phyloP scores from a whole-genome alignment of 2,113 vertebrate genomes.

The Microcebus lehilahytsara region DNA sequence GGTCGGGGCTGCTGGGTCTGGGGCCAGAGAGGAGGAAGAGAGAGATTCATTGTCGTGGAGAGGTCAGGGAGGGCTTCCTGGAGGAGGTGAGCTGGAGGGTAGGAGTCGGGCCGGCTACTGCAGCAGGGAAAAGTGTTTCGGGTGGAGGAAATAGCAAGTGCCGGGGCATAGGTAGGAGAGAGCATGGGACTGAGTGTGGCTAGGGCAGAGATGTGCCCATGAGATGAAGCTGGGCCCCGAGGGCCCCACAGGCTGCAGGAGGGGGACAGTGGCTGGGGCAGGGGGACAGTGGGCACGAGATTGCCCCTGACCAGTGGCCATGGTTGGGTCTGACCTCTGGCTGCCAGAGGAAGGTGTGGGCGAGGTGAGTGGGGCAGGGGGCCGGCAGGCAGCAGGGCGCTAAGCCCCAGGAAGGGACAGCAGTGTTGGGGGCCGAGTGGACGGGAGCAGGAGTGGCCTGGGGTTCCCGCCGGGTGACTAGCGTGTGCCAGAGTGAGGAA shows the following conservation, averaged over 20 bases:
- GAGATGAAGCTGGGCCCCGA: background rate
- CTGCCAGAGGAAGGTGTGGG: background rate
- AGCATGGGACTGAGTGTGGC: background rate
- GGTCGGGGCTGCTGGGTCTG: background rate
- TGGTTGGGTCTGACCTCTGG: background rate
- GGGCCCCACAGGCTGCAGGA: background rate
- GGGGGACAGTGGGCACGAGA: background rate
- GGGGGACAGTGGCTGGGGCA: background rate
- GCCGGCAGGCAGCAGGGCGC: background rate
- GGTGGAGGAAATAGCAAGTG: background rate
- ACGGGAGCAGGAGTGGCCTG: background rate
- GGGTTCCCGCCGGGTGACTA: background rate
- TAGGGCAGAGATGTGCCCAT: background rate
- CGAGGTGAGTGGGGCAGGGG: background rate
- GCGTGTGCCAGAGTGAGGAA: rapidly evolving
- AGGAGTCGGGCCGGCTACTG: background rate
- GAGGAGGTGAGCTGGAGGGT: background rate
- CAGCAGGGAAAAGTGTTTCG: background rate
- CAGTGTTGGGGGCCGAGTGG: background rate
- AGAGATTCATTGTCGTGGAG: background rate
- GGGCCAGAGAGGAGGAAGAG: background rate
- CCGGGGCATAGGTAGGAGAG: background rate
- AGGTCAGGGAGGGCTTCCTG: background rate
- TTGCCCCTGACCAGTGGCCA: background rate
- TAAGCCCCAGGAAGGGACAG: no score